Evolutionary conservation across 2,797 vertebrate genomes (phyloP).

Genomic region (Poeciliopsis presidionis): DNA sequence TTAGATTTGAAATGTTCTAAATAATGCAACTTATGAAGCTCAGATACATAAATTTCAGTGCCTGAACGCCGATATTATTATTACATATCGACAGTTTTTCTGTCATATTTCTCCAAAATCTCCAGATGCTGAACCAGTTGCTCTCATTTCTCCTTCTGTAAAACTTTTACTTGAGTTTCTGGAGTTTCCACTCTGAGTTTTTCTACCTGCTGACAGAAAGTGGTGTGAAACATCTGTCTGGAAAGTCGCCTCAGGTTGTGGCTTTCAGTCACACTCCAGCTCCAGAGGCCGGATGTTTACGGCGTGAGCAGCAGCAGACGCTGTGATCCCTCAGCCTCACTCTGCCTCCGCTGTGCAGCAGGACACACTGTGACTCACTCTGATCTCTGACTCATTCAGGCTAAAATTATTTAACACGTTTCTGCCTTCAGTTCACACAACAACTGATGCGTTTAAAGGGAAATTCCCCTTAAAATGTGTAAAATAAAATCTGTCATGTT

Average conservation of each 20-base stretch:
- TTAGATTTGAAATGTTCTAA: no score
- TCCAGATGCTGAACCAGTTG: neutral
- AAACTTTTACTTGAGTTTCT: neutral
- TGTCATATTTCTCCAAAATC: no score
- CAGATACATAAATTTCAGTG: no score
- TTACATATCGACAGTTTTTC: no score
- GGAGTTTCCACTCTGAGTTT: conserved; percentile 1
- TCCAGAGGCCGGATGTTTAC: conserved; percentile 7
- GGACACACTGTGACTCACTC: conserved; percentile 45
- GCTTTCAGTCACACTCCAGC: neutral
- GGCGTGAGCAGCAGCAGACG: no score
- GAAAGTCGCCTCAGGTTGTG: neutral
- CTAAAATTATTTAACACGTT: conserved; percentile 20
- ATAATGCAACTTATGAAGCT: no score
- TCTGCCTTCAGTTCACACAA: neutral
- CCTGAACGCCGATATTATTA: no score
- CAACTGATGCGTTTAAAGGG: neutral
- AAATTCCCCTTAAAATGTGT: conserved; percentile 14
- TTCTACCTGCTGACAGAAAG: neutral
- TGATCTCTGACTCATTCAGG: conserved; percentile 15
- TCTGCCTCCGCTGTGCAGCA: neutral
- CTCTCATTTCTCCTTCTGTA: neutral
- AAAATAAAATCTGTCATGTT: neutral
- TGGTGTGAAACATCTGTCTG: neutral
- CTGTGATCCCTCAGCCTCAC: neutral